Base-by-base conservation (phyloP, 2,797 vertebrate genomes). In the Mionectes olivaceus region DNA sequence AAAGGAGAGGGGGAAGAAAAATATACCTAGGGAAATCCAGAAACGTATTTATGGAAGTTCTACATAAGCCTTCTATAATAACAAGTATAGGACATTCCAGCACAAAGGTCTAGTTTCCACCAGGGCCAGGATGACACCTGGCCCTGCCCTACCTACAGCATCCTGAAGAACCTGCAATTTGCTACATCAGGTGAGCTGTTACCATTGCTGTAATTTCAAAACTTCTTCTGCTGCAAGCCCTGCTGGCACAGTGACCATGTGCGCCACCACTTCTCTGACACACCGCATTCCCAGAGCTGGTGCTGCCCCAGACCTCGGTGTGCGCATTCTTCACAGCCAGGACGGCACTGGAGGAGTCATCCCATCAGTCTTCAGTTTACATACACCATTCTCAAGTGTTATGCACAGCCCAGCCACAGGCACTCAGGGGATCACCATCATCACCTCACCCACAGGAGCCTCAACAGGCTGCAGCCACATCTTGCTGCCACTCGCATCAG, bases 281-380 rank as follows among this genome's bases (percentile, higher is more conserved):
- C 0, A 1, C 3, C 2, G 0, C 23, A 23, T 16, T 65, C 19
- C 32, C 30, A 77, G 60, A 53, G 53, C 24, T 1, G 0, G 22
- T 37, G 37, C 32, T 80, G 41, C 19, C 44, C 28, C 27, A 71
- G 33, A 18, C 13, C 37, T 44, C 1, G 0, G 27, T 2, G 1
- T 49, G 27, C 1, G 4, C 68, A 21, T 28, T n/a, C 61, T 53
- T 28, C 15, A 7, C 27, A 55, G 28, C 24, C 2, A 1, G 43
- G 49, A 19, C 0, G 1, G 27, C 53, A 65, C 49, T 13, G 11
- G 28, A 78, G 37, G 21, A 46, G 41, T 74, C 6, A 6, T 4
- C 57, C 41, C 6, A 13, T 30, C 0, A 0, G 9, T 70, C 60
- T 74, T n/a, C 43, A 35, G 30, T 21, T 35, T 28, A 35, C 35